A percentile compares a stretch with the other conserved stretches of the same genome.
Evolutionary conservation across 2,797 vertebrate genomes (phyloP).

Genomic region (Phrynocephalus vlangalii): DNA sequence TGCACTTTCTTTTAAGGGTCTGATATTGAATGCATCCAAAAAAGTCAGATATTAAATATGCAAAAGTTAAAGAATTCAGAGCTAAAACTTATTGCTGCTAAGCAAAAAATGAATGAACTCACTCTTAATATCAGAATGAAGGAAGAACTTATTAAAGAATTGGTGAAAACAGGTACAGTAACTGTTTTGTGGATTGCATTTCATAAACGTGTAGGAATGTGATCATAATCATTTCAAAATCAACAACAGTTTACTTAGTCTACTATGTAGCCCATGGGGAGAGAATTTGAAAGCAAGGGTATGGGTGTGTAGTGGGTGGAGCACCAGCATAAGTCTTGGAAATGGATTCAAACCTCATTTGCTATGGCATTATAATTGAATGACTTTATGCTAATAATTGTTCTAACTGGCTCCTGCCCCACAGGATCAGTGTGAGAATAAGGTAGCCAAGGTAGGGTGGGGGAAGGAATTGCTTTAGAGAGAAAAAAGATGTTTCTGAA

Average conservation of each 20-base stretch:
- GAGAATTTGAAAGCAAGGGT: not conserved
- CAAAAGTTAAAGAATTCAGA: conserved; percentile 78
- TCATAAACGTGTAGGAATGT: conserved; percentile 3
- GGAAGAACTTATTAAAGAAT: conserved; percentile 88
- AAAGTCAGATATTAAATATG: conserved; percentile 73
- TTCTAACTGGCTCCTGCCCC: not conserved
- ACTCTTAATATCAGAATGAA: conserved; percentile 88
- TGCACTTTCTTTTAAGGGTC: conserved; percentile 67
- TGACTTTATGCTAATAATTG: not conserved
- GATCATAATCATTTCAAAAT: not conserved
- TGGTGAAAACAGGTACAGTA: conserved; percentile 86
- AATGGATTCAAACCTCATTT: not conserved
- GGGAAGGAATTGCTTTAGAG: not conserved
- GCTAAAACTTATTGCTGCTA: conserved; percentile 73
- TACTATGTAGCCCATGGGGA: not conserved
- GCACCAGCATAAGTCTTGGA: not conserved
- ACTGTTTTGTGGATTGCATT: conserved; percentile 30
- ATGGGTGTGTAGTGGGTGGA: not conserved
- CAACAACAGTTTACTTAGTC: not conserved
- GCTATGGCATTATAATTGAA: not conserved
- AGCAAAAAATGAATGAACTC: conserved; percentile 86
- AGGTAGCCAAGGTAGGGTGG: not conserved
- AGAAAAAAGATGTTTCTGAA: not conserved
- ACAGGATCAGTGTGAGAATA: not conserved
- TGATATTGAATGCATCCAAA: conserved; percentile 76